Evolutionary conservation across 2,888 invertebrate species (phyloP), one percentile per base, ranked within the genome.

Genomic region (Tenthredo scrophulariae): DNA sequence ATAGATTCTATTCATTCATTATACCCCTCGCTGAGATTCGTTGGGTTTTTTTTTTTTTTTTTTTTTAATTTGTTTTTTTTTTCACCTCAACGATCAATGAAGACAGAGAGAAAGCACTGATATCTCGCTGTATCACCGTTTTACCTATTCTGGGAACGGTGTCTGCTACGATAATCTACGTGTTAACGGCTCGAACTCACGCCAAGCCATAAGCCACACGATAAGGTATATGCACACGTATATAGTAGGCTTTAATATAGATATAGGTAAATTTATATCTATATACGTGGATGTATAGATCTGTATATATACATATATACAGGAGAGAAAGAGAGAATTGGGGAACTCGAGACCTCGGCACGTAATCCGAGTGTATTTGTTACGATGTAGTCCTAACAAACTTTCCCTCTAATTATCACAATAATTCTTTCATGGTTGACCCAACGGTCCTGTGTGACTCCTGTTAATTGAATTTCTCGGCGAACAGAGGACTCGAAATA

Each of bases 81-180:
- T 29, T 50, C 33, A 18, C 43, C 22, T 43, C 29, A 43, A 40
- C 46, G 43, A 83, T 50, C 62, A 37, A 65, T 80, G 80, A 29
- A 40, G 80, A 80, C 43, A 43, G 26, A 37, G 46, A 40, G 43
- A 62, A 67, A 40, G 67, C 67, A 70, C 26, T 33, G 83, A 83
- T 83, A 83, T 83, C 54, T 54, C 67, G 70, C 67, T 46, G 26
- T 83, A 83, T 83, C 83, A 70, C 40, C 70, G 67, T 29, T 83
- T 83, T 37, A 46, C 83, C 83, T 70, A 83, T 83, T 83, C 83
- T 70, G 67, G 70, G 83, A 83, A 83, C 83, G 62, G 83, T 83
- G 83, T 83, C 83, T 83, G 83, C 83, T 43, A 33, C 46, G 83
- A 83, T 83, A 43, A 83, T 83, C 83, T 83, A 46, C 67, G 70